Evolutionary conservation across 2,113 vertebrate genomes (phyloP).

Genomic region (Panurus biarmicus): DNA sequence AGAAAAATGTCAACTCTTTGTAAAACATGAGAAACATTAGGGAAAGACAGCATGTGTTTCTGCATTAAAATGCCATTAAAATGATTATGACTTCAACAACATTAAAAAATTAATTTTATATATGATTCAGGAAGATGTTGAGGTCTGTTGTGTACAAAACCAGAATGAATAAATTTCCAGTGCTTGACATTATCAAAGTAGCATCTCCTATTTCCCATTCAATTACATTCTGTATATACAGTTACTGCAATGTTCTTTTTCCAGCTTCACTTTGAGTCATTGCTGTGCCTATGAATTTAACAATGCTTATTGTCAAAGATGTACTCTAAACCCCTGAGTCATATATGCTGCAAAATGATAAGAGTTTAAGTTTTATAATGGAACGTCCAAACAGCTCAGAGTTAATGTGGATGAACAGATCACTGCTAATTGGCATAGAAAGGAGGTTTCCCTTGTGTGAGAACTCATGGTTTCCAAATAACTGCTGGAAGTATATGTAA

Average conservation of each 20-base stretch:
- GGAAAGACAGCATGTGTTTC: background rate
- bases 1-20: background rate
- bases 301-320: background rate
- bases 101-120: background rate
- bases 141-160: background rate
- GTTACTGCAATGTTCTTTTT: background rate
- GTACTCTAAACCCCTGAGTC: background rate
- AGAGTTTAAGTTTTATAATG: background rate
- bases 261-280: background rate
- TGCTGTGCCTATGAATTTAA: background rate
- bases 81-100: background rate
- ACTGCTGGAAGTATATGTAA: background rate
- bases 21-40: background rate
- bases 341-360: background rate
- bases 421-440: background rate
- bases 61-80: slow-evolving; percentile 32
- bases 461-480: background rate
- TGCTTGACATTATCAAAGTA: background rate
- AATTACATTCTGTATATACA: background rate
- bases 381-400: background rate
- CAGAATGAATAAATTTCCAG: background rate
- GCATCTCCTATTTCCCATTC: background rate
- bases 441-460: background rate
- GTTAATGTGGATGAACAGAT: background rate
- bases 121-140: background rate